phyloP scores from a whole-genome alignment of 2,113 vertebrate genomes.

The Crotalus horridus region DNA sequence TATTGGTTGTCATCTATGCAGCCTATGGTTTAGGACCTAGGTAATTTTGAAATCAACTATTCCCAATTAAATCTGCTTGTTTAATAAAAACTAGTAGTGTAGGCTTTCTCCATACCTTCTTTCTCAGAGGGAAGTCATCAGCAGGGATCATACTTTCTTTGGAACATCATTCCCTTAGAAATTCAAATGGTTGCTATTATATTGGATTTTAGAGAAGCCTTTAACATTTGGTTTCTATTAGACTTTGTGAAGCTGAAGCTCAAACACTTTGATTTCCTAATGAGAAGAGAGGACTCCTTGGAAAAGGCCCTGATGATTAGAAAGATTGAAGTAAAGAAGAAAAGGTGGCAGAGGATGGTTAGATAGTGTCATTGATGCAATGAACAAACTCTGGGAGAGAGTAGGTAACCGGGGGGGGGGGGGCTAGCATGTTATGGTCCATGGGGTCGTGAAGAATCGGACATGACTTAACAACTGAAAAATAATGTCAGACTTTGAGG shows the following conservation, averaged over 20 bases:
- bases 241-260: not conserved
- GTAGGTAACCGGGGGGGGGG: too few relatives aligned
- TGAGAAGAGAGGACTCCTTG: too few relatives aligned
- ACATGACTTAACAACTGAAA: too few relatives aligned
- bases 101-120: not conserved
- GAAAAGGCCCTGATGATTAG: too few relatives aligned
- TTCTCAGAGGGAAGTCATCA: not conserved
- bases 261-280: too few relatives aligned
- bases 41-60: not conserved
- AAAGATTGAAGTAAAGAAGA: too few relatives aligned
- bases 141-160: not conserved
- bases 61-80: not conserved
- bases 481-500: not conserved
- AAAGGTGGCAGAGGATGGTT: too few relatives aligned
- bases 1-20: not conserved
- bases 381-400: too few relatives aligned
- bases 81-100: not conserved
- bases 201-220: not conserved
- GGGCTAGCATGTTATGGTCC: too few relatives aligned
- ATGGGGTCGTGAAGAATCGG: too few relatives aligned
- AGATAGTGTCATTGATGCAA: too few relatives aligned
- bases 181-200: not conserved
- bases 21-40: not conserved
- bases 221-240: not conserved
- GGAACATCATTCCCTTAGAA: not conserved